Base-by-base conservation (phyloP, 2,797 vertebrate species). In the Bryconaethiops microstoma region DNA sequence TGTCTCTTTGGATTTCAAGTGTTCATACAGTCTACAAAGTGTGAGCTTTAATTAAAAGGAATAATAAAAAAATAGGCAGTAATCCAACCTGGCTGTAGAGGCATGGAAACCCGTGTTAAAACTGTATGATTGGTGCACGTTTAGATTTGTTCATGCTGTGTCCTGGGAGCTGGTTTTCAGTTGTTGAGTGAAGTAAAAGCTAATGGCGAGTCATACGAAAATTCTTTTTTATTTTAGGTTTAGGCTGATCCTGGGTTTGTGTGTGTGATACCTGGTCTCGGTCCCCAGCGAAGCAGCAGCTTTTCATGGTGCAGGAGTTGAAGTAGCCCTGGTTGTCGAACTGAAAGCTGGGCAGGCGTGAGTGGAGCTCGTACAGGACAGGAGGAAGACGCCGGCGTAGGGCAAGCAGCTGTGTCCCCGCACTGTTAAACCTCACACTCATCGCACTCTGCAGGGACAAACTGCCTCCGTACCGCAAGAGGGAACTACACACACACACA, bases 321-420 rank as follows among this genome's bases (percentile, higher is more conserved):
- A 99, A 99, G 92, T 99, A 99, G 4, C 98, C 98, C 87, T 98
- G 98, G 95, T 99, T 97, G 92, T 99, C 97, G 8, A 99, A 99
- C 94, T 99, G 98, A 93, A 97, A 99, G 91, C 97, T 96, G 9
- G 98, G 98, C 88, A 99, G 95, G 1, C 97, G 96, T 2, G 97
- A 98, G 92, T 99, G 97, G 79, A 99, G 96, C 90, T 99, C 98
- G 9, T 99, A 99, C 70, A 99, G 95, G 73, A 99, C 98, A 0
- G 98, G 98, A 0, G 98, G 98, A 75, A 99, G 94, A 72, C 98
- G 96, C 23, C 98, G 95, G 0, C 98, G 95, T 90, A 99, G 90
- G 0, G 97, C 98, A 88, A 99, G 92, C 85, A 99, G 94, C 88
- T 98, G 98, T 0, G 97, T 99, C 78, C 98, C 98, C 0, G 95